Conservation (phyloP, 2,113 vertebrate species). For the Bettongia penicillata region DNA sequence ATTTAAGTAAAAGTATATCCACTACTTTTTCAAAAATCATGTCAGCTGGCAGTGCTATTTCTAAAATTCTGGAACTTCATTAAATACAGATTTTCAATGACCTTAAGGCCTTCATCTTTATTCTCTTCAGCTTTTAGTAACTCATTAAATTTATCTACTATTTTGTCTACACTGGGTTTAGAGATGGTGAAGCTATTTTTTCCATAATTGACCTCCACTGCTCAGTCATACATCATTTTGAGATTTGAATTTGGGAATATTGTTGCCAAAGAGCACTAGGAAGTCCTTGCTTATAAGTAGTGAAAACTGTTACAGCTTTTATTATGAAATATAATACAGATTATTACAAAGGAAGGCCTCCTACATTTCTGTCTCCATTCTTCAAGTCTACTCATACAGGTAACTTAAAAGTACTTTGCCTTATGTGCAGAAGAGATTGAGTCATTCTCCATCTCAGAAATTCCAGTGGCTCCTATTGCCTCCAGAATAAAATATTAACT, state of each 20-base stretch:
- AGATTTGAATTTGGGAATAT: background rate
- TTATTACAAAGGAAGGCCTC: background rate
- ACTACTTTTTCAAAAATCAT: background rate
- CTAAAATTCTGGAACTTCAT: background rate
- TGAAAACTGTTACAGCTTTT: background rate
- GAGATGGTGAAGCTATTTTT: background rate
- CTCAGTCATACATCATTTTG: background rate
- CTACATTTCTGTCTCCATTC: background rate
- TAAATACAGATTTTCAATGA: background rate
- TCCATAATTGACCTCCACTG: background rate
- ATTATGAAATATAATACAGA: background rate
- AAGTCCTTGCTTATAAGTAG: background rate
- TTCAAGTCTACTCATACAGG: background rate
- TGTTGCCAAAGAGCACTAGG: background rate
- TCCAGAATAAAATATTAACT: background rate
- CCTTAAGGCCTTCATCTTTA: background rate
- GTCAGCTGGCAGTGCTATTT: background rate
- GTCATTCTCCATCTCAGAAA: background rate
- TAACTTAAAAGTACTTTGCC: background rate
- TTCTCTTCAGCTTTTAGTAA: background rate
- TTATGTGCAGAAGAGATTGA: background rate
- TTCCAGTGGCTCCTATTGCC: background rate
- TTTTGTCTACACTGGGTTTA: background rate
- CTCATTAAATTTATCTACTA: background rate
- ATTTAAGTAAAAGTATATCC: background rate